These are phyloP conservation scores for Petrophora chlorosata DNA, from an alignment of 2,888 invertebrate genomes.

Conservation along the genomic window DNA sequence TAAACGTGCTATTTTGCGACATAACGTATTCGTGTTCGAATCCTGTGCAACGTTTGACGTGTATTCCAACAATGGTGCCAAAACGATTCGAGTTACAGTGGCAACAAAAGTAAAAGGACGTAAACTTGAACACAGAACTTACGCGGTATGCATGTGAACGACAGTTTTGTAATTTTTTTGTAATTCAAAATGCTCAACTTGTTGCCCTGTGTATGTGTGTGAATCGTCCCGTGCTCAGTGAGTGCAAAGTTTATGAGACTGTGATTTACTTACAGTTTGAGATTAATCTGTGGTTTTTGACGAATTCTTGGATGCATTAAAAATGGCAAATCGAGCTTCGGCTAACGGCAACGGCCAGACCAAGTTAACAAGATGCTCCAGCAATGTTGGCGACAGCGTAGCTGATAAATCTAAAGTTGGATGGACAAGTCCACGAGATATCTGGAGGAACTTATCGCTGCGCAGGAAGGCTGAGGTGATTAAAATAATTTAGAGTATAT, in stretches of 20 bases:
- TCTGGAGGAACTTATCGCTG: slow-evolving; percentile 78
- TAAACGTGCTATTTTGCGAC: slow-evolving; percentile 3
- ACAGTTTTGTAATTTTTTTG: slow-evolving; percentile 40
- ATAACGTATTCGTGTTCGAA: slow-evolving; percentile 28
- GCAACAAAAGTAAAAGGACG: slow-evolving; percentile 44
- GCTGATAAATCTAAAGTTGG: slow-evolving; percentile 74
- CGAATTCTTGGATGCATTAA: slow-evolving; percentile 49
- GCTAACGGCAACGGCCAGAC: slow-evolving; percentile 61
- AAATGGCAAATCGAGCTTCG: slow-evolving; percentile 70
- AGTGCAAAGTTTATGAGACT: slow-evolving; percentile 40
- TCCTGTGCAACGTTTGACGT: slow-evolving; percentile 23
- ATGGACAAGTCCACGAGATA: slow-evolving; percentile 78
- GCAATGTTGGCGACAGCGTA: slow-evolving; percentile 71
- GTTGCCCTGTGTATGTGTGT: slow-evolving; percentile 49
- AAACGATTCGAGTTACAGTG: slow-evolving; percentile 44
- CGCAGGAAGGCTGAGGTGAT: slow-evolving; percentile 78
- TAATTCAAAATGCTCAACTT: slow-evolving; percentile 46
- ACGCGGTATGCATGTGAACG: slow-evolving; percentile 41
- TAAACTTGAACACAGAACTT: slow-evolving; percentile 32
- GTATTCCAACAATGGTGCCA: slow-evolving; percentile 36
- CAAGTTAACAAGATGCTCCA: slow-evolving; percentile 72
- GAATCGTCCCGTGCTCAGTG: slow-evolving; percentile 41
- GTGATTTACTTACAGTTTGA: slow-evolving; percentile 30
- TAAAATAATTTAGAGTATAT: slow-evolving; percentile 16
- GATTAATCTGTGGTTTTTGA: slow-evolving; percentile 34